Conservation (phyloP, 2,113 vertebrate species). For the Cynopterus brachyotis region DNA sequence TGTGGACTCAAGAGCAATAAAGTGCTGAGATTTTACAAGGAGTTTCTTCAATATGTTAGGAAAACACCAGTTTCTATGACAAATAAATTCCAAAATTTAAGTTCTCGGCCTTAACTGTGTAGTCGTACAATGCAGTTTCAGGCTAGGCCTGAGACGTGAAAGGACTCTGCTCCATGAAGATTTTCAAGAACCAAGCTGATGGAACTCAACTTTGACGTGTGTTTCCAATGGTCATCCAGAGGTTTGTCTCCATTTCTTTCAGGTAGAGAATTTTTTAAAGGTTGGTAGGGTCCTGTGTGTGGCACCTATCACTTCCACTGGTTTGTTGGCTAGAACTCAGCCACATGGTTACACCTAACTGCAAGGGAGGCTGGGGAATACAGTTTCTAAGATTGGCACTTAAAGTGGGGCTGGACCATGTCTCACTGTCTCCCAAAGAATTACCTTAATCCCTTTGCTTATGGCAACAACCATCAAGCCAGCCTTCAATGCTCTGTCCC, state of each 20-base stretch:
- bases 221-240: neutral
- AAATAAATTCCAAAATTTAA: neutral
- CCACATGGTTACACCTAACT: neutral
- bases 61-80: neutral
- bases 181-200: neutral
- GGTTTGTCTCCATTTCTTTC: neutral
- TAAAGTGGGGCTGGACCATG: neutral
- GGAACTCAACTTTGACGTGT: neutral
- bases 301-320: neutral
- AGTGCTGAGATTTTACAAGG: neutral
- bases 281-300: neutral
- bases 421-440: neutral
- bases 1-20: neutral
- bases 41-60: neutral
- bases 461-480: neutral
- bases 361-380: slow-evolving; percentile 10
- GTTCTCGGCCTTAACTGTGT: neutral
- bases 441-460: neutral
- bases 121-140: neutral
- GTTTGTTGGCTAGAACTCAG: neutral
- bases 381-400: neutral
- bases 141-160: neutral
- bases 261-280: neutral
- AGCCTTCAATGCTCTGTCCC: neutral
- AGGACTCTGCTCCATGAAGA: neutral